Evolutionary conservation across 2,888 invertebrate species (phyloP).

Genomic region (Scaptodrosophila latifasciaeformis): DNA sequence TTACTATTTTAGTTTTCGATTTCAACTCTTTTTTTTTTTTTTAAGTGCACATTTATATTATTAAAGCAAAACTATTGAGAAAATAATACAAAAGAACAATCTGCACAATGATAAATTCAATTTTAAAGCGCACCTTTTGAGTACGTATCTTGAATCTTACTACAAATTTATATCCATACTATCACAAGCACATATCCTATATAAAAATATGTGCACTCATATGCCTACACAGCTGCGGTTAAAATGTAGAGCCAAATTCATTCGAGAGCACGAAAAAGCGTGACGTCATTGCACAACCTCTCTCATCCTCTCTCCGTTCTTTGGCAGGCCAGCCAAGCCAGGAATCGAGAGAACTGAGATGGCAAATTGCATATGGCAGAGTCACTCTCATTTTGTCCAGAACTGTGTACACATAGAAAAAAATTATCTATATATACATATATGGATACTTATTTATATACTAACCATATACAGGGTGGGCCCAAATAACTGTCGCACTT

Average conservation of each 20-base stretch:
- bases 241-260: too few species aligned
- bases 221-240: too few species aligned
- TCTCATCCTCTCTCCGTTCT: too few species aligned
- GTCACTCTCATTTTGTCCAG: too few species aligned
- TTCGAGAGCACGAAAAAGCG: too few species aligned
- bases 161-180: conserved; percentile 20
- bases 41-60: conserved; percentile 1
- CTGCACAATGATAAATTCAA: conserved; percentile 40
- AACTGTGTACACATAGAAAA: too few species aligned
- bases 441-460: conserved; percentile 18
- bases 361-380: too few species aligned
- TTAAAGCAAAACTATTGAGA: conserved; percentile 18
- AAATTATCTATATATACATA: conserved; percentile 20
- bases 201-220: conserved; percentile 4
- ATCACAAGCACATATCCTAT: conserved; percentile 16
- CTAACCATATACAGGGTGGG: too few species aligned
- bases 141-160: conserved; percentile 9
- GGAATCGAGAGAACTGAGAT: too few species aligned
- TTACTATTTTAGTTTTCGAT: conserved; percentile 15
- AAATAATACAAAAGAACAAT: conserved; percentile 17
- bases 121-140: conserved; percentile 31
- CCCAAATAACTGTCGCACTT: too few species aligned
- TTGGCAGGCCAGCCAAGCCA: too few species aligned
- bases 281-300: too few species aligned
- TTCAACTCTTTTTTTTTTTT: conserved; percentile 11